Evolutionary conservation across 2,888 invertebrate species (phyloP).

Genomic region (Capitulum mitella): DNA sequence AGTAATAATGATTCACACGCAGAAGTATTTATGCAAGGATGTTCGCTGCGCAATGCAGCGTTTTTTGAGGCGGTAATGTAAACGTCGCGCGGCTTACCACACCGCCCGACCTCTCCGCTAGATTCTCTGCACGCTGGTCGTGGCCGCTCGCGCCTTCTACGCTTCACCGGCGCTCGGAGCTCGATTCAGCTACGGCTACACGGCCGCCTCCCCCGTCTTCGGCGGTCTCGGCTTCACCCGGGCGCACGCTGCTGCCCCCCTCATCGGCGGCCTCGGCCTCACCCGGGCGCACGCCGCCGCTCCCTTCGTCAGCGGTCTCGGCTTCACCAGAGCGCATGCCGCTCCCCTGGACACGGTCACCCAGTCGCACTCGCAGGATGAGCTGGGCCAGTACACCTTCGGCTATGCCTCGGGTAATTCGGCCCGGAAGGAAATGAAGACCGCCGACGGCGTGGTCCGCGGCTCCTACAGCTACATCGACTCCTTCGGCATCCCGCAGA

Average conservation of each 20-base stretch:
- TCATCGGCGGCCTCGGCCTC: neutral
- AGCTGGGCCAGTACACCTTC: conserved; percentile 40
- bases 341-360: neutral
- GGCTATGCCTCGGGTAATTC: conserved; percentile 59
- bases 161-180: neutral
- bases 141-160: neutral
- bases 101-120: neutral
- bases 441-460: conserved; percentile 32
- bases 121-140: neutral
- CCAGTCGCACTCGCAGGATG: no score
- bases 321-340: neutral
- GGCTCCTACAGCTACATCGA: conserved; percentile 34
- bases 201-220: neutral
- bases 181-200: neutral
- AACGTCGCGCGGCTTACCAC: no score
- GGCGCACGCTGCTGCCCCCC: neutral
- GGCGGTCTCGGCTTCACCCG: neutral
- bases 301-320: neutral
- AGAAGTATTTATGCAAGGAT: no score
- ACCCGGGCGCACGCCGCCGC: neutral
- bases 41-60: no score
- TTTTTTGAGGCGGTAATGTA: no score
- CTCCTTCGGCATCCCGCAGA: conserved; percentile 49
- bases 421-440: conserved; percentile 52
- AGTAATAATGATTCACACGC: no score